phyloP scores from a whole-genome alignment of 2,797 vertebrate species.

The Peromyscus nudipes region DNA sequence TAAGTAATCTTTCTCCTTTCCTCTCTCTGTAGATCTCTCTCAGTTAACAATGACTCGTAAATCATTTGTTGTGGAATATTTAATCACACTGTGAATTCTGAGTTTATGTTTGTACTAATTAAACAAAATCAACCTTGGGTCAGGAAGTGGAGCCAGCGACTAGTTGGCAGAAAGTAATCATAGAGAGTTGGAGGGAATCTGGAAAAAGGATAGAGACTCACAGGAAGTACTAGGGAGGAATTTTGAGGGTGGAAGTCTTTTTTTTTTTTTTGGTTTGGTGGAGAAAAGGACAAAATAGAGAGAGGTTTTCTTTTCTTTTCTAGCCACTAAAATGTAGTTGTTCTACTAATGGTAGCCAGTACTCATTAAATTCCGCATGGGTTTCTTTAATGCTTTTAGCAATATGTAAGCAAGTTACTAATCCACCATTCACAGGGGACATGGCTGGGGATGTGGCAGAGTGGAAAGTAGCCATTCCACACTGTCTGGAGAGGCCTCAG shows the following conservation, averaged over 20 bases:
- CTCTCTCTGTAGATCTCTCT: background rate
- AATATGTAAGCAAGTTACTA: background rate
- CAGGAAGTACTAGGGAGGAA: background rate
- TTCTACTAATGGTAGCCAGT: background rate
- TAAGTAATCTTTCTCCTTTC: background rate
- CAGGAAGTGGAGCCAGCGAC: background rate
- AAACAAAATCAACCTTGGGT: background rate
- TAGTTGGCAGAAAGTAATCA: background rate
- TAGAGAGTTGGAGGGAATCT: background rate
- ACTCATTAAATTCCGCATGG: background rate
- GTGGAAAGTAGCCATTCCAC: background rate
- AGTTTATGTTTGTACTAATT: background rate
- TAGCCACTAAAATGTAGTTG: conserved; percentile 3
- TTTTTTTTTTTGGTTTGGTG: background rate
- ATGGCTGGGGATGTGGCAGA: background rate
- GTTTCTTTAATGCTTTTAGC: background rate
- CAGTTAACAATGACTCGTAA: background rate
- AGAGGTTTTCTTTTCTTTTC: background rate
- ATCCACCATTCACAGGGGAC: background rate
- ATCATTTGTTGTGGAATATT: background rate
- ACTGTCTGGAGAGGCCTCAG: background rate
- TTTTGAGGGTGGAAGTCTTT: background rate
- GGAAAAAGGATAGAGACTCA: background rate
- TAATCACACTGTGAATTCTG: background rate
- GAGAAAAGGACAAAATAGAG: background rate